Evolutionary conservation across 2,113 vertebrate genomes (phyloP).

Genomic region (Psophia crepitans): DNA sequence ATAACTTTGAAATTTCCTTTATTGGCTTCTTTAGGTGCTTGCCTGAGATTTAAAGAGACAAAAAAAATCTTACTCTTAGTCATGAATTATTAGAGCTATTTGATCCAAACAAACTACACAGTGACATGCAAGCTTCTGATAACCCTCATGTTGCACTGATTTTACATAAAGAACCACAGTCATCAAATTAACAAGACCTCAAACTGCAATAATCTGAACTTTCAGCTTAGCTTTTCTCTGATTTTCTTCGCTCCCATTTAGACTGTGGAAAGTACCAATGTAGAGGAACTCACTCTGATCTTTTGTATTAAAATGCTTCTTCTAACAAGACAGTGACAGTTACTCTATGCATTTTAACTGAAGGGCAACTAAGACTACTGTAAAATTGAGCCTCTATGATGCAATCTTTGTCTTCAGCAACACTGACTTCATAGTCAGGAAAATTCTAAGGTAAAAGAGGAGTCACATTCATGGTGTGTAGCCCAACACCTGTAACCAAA

Average conservation of each 20-base stretch:
- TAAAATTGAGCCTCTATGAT: neutral
- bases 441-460: neutral
- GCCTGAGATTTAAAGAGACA: slow-evolving; percentile 12
- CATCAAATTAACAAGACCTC: neutral
- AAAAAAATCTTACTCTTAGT: neutral
- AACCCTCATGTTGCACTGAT: neutral
- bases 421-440: neutral
- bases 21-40: neutral
- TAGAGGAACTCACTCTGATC: neutral
- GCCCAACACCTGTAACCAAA: neutral
- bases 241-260: neutral
- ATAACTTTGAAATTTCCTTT: neutral
- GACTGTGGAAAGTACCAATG: neutral
- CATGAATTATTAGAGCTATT: neutral
- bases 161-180: neutral
- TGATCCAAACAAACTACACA: neutral
- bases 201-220: neutral
- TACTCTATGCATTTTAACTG: neutral
- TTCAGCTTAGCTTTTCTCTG: neutral
- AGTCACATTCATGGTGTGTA: neutral
- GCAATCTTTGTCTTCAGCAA: neutral
- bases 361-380: neutral
- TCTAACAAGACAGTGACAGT: neutral
- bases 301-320: neutral
- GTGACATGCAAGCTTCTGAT: neutral